Conservation (phyloP, 2,113 vertebrate species). For the Phrynosoma platyrhinos region DNA sequence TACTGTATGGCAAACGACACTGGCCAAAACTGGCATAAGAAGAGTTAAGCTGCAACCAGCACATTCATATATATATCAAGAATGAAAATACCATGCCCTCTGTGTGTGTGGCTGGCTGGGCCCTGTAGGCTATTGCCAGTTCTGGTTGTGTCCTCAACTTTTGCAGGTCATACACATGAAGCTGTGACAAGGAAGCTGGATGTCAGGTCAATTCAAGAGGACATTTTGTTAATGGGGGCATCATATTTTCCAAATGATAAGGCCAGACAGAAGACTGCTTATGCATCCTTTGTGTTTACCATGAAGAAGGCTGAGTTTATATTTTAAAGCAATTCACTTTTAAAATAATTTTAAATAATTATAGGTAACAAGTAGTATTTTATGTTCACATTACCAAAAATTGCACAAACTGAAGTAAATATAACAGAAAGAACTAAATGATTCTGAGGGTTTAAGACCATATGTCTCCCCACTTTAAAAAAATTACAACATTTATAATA, state of each 20-base stretch:
- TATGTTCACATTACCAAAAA: neutral
- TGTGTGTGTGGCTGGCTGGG: neutral
- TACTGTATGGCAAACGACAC: neutral
- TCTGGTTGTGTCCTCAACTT: neutral
- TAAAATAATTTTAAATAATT: neutral
- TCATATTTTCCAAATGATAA: accelerated
- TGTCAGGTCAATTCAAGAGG: neutral
- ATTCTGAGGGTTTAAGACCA: neutral
- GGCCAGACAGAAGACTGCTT: neutral
- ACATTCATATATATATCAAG: neutral
- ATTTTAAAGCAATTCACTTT: neutral
- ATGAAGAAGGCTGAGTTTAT: neutral
- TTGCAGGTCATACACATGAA: neutral
- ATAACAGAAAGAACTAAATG: neutral
- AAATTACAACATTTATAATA: no score
- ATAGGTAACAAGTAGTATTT: neutral
- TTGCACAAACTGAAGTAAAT: neutral
- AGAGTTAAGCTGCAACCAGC: constrained; percentile 2
- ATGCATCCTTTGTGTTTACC: neutral
- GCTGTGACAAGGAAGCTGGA: neutral
- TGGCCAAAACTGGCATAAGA: neutral
- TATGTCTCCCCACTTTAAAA: no score
- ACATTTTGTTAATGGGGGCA: neutral
- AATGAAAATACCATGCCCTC: neutral
- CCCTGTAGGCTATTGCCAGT: neutral